Evolutionary conservation across 2,113 vertebrate species (phyloP).

Genomic region (Nothobranchius furzeri): DNA sequence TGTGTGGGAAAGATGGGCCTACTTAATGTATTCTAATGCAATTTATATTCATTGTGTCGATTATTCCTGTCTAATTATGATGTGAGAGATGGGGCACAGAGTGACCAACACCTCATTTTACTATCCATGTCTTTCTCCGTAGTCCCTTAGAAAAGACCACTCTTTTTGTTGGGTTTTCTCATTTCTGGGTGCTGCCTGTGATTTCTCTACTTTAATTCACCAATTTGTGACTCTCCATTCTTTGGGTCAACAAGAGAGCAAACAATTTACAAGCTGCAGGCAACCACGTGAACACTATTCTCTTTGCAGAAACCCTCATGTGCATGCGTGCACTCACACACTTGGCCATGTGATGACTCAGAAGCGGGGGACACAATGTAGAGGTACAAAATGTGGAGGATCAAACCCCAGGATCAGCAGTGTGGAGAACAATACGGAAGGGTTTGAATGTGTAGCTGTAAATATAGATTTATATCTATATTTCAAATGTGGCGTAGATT

Average conservation of each 20-base stretch:
- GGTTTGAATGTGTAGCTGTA: not conserved
- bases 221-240: not conserved
- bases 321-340: conserved; percentile 29
- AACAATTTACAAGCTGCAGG: conserved; percentile 14
- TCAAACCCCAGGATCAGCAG: conserved; percentile 8
- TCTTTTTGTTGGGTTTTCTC: conserved; percentile 2
- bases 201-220: not conserved
- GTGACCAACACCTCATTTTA: conserved; percentile 36
- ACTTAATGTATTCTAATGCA: conserved; percentile 50
- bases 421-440: conserved; percentile 26
- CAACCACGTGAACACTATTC: conserved; percentile 25
- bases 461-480: no score
- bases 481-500: no score
- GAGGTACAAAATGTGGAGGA: conserved; percentile 24
- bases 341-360: conserved; percentile 44
- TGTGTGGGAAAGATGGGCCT: conserved; percentile 36
- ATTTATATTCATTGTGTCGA: conserved; percentile 59
- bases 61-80: conserved; percentile 45
- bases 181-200: not conserved
- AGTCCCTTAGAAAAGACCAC: conserved; percentile 3
- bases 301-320: conserved; percentile 28
- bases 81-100: conserved; percentile 10
- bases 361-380: conserved; percentile 49
- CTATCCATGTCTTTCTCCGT: conserved; percentile 8
- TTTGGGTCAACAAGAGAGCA: conserved; percentile 13